Percentiles rank a stretch among this genome's conserved stretches.
phyloP scores from a whole-genome alignment of 1,140 invertebrate genomes.

The Ips typographus region DNA sequence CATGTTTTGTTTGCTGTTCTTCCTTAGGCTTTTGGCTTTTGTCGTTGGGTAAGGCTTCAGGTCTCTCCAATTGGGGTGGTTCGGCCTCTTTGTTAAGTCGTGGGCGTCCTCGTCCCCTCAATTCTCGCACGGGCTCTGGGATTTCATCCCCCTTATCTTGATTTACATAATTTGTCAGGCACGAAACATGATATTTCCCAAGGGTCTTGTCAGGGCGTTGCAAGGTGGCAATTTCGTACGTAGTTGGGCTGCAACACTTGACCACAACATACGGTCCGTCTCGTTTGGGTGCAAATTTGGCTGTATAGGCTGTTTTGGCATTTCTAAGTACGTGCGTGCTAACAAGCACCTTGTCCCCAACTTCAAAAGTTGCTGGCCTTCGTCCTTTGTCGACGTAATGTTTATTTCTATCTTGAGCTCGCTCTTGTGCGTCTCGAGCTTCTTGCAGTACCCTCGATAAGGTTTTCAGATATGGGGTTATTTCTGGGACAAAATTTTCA shows the following conservation, averaged over 20 bases:
- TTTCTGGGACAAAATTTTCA: constrained; percentile 25
- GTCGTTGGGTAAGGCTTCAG: too few species aligned
- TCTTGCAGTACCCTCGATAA: constrained; percentile 28
- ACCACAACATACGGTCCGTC: constrained; percentile 47
- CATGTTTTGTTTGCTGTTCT: too few species aligned
- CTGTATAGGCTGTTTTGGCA: constrained; percentile 40
- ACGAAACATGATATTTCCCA: constrained; percentile 13
- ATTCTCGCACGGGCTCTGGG: not conserved
- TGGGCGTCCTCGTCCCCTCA: not conserved
- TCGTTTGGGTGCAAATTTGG: too few species aligned
- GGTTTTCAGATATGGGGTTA: constrained; percentile 37
- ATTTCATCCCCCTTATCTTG: not conserved
- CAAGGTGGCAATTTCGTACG: not conserved
- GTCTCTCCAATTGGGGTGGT: too few species aligned
- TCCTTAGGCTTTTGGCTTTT: too few species aligned
- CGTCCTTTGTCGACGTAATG: not conserved
- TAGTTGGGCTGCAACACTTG: constrained; percentile 9
- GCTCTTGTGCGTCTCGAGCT: constrained; percentile 38
- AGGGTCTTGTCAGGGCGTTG: not conserved
- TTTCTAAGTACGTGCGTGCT: constrained; percentile 45
- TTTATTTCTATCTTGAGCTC: constrained; percentile 38
- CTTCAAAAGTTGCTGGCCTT: too few species aligned
- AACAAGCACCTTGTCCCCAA: constrained; percentile 44
- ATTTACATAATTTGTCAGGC: constrained; percentile 1
- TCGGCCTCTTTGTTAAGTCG: too few species aligned